Evolutionary conservation across 2,113 vertebrate species (phyloP), one percentile per base, ranked within the genome.

Genomic region (Pogona vitticeps): DNA sequence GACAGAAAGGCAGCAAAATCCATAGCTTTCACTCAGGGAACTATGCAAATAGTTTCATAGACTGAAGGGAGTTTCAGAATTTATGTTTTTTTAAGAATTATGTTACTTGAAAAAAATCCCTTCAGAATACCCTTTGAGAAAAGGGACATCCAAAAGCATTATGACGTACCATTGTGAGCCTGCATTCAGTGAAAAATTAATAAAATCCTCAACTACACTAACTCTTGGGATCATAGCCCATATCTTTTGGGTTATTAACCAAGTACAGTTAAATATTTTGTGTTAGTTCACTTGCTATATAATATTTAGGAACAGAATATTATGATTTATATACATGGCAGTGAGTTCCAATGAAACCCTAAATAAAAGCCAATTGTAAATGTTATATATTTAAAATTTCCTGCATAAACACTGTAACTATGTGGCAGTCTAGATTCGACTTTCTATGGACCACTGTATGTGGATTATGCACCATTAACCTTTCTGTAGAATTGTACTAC

Each of bases 301-400:
- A 94, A 97, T 93, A 91, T 93, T 95, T 33, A 92, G 95, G 79
- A 90, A 92, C 95, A 96, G 92, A 93, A 94, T 92, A 12, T 96
- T 94, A 95, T 94, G 80, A 93, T 33, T 96, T 95, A 94, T 95
- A 89, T 96, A 93, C 95, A 94, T 86, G 93, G 95, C 94, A 95
- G 94, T 93, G 92, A 95, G 94, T 86, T 94, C 90, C 93, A 95
- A 94, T 95, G 94, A 93, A 97, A 95, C 96, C 95, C 96, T 93
- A 86, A 61, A 42, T 94, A 91, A 95, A 96, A 95, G 96, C 94
- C 96, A 96, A 94, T 52, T 95, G 94, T 95, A 95, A 95, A 96
- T 97, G 17, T 40, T 80, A 6, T 97, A 96, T 97, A 97, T 98
- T 97, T 97, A 97, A 98, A 97, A 96, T 98, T 97, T 81, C 72